Evolutionary conservation across 2,888 invertebrate genomes (phyloP).

Genomic region (Stenodema calcarata): DNA sequence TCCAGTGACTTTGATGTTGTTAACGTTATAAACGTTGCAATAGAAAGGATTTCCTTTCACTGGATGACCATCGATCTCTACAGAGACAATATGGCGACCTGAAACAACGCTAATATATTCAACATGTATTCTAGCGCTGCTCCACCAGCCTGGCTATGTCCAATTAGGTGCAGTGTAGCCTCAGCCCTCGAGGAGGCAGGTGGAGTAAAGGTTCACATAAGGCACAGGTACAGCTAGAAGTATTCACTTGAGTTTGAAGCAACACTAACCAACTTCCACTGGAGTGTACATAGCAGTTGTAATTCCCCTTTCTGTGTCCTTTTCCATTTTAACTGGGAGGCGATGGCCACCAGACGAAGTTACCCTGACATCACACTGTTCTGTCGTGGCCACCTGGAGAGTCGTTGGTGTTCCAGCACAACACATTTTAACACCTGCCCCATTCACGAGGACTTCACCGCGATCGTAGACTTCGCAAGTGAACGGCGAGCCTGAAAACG

Average conservation of each 20-base stretch:
- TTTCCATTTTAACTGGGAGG: conserved; percentile 69
- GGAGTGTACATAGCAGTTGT: conserved; percentile 66
- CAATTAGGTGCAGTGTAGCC: neutral
- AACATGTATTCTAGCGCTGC: no score
- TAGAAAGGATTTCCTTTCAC: conserved; percentile 91
- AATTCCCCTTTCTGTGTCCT: conserved; percentile 68
- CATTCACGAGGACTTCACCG: conserved; percentile 71
- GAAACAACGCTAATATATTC: neutral
- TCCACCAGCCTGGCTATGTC: no score
- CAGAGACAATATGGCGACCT: conserved; percentile 83
- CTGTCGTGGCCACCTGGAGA: conserved; percentile 66
- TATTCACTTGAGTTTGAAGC: neutral
- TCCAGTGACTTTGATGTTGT: conserved; percentile 64
- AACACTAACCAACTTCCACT: conserved; percentile 63
- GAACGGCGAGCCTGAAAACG: conserved; percentile 86
- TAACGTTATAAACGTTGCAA: conserved; percentile 93
- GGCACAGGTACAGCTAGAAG: neutral
- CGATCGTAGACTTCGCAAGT: conserved; percentile 80
- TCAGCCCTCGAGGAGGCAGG: neutral
- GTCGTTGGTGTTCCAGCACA: conserved; percentile 71
- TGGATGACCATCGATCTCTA: conserved; percentile 82
- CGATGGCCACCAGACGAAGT: conserved; percentile 61
- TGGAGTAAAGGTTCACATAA: no score
- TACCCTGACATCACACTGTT: conserved; percentile 59
- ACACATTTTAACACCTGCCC: conserved; percentile 73